Conservation (phyloP, 2,797 vertebrate genomes). For the Melanotaenia nigrans region DNA sequence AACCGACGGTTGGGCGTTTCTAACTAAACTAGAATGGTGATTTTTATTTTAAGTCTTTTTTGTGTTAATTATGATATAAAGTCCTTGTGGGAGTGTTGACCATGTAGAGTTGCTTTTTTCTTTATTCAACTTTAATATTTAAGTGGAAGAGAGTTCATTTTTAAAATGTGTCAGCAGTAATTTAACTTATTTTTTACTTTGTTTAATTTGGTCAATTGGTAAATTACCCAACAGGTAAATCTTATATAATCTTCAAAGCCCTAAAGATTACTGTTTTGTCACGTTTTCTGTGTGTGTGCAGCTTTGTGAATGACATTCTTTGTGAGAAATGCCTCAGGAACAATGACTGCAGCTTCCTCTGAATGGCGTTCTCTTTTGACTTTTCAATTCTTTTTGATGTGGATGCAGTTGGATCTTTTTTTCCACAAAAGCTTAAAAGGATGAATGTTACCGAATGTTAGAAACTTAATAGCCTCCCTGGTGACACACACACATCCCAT, state of each 20-base stretch:
- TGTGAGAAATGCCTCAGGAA: conserved; percentile 10
- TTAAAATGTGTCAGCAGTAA: conserved; percentile 2
- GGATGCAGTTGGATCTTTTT: conserved; percentile 16
- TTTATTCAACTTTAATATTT: conserved; percentile 22
- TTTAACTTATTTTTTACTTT: conserved; percentile 13
- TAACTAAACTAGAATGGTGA: conserved; percentile 49
- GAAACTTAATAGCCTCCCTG: conserved; percentile 32
- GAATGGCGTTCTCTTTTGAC: conserved; percentile 30
- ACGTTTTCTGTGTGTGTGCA: neutral
- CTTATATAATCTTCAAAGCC: neutral
- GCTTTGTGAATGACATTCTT: conserved; percentile 7
- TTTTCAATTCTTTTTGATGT: conserved; percentile 46
- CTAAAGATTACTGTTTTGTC: neutral
- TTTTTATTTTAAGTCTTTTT: conserved; percentile 68
- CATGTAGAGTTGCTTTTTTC: conserved; percentile 33
- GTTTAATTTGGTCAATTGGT: conserved; percentile 6
- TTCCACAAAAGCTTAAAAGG: conserved; percentile 29
- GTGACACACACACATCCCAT: conserved; percentile 2
- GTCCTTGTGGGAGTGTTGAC: conserved; percentile 37
- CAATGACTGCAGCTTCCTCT: conserved; percentile 1
- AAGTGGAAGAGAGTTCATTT: conserved; percentile 25
- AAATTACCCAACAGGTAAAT: neutral
- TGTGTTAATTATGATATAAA: conserved; percentile 64
- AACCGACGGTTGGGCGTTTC: conserved; percentile 30
- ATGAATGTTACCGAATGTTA: conserved; percentile 30